Conservation (phyloP, 2,888 invertebrate species). For the Lycophotia porphyrea region DNA sequence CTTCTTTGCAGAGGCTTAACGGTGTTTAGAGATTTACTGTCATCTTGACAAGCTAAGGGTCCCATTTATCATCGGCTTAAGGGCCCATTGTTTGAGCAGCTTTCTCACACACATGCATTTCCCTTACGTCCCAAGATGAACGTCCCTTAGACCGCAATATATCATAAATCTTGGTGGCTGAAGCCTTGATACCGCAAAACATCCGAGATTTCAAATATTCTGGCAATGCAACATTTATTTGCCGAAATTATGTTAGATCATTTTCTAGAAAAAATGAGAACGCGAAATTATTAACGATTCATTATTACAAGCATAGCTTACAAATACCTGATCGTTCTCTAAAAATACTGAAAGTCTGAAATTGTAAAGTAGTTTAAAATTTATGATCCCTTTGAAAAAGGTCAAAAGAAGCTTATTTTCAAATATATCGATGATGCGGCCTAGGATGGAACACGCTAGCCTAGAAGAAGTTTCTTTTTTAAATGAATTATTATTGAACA, state of each 20-base stretch:
- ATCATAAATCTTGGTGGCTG: constrained; percentile 44
- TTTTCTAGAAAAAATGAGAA: neutral
- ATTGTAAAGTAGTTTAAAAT: no score
- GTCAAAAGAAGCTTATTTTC: neutral
- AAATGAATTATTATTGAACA: no score
- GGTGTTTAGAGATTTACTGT: constrained; percentile 32
- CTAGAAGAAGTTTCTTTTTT: no score
- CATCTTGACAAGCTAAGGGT: constrained; percentile 38
- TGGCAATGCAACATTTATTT: neutral
- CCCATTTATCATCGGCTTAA: constrained; percentile 47
- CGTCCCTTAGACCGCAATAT: constrained; percentile 28
- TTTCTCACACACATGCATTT: constrained; percentile 34
- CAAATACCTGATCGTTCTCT: neutral
- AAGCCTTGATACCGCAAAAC: constrained; percentile 23
- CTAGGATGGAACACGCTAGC: neutral
- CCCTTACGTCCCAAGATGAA: constrained; percentile 15
- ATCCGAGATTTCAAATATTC: constrained; percentile 11
- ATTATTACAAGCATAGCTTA: neutral
- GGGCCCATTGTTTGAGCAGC: constrained; percentile 33
- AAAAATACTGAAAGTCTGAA: neutral
- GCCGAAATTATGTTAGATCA: neutral
- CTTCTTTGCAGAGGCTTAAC: constrained; percentile 2
- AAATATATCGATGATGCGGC: neutral
- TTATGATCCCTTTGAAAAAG: neutral
- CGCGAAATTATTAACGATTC: neutral